Percentiles rank a stretch among this genome's conserved stretches.
Conservation (phyloP, 2,888 invertebrate species). For the Crematogaster levior region DNA sequence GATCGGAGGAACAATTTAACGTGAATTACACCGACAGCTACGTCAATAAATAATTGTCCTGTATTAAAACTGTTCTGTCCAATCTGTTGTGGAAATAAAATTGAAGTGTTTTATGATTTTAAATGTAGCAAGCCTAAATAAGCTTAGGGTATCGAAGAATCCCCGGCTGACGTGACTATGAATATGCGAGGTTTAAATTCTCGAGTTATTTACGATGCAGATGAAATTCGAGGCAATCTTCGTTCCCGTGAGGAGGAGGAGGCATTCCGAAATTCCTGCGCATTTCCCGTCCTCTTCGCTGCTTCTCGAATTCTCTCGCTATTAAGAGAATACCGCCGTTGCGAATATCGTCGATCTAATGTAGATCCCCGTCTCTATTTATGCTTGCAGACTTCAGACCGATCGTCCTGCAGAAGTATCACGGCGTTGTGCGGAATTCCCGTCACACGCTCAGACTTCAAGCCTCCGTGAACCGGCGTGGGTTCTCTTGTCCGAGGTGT, state of each 20-base stretch:
- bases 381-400: constrained; percentile 77
- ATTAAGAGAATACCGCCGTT: constrained; percentile 8
- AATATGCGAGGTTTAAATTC: background rate
- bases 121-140: background rate
- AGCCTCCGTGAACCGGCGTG: constrained; percentile 62
- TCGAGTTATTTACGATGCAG: constrained; percentile 7
- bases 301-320: constrained; percentile 15
- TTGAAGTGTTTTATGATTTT: background rate
- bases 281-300: background rate
- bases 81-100: constrained; percentile 2
- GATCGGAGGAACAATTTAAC: background rate
- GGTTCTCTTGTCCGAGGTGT: constrained; percentile 78
- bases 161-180: background rate
- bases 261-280: constrained; percentile 2
- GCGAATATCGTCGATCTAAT: constrained; percentile 59
- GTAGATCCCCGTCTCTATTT: constrained; percentile 64
- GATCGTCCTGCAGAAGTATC: constrained; percentile 69
- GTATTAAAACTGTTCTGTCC: background rate
- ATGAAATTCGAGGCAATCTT: constrained; percentile 1
- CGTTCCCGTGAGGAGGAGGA: background rate
- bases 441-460: constrained; percentile 63
- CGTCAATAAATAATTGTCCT: background rate
- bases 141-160: background rate
- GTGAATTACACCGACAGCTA: background rate
- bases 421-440: constrained; percentile 60